Percentiles rank a stretch among this genome's conserved stretches.
Conservation (phyloP, 2,113 vertebrate genomes). For the Donacobius atricapilla region DNA sequence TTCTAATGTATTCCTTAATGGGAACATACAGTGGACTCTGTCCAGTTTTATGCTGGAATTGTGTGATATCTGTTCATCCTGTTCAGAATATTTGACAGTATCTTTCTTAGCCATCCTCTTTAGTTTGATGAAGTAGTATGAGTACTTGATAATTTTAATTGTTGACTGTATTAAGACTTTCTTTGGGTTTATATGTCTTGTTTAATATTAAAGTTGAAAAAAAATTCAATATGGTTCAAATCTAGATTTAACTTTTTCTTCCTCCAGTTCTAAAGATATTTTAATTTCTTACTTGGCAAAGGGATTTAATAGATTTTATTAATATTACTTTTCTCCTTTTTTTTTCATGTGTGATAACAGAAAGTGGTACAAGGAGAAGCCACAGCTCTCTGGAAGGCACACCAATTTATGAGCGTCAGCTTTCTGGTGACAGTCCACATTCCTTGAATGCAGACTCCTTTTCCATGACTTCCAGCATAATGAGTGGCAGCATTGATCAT, state of each 20-base stretch:
- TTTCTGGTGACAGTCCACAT: constrained; percentile 72
- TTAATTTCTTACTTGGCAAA: background rate
- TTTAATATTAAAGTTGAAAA: background rate
- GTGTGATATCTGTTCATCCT: background rate
- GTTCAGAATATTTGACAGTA: background rate
- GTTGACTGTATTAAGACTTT: background rate
- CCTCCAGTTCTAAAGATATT: background rate
- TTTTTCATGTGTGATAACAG: background rate
- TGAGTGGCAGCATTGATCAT: constrained; percentile 75
- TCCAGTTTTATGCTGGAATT: background rate
- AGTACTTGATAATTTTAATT: background rate
- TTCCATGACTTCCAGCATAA: constrained; percentile 73
- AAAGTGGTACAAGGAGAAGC: constrained; percentile 40
- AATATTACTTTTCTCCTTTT: background rate
- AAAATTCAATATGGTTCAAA: background rate
- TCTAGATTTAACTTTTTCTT: background rate
- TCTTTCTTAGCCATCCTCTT: background rate
- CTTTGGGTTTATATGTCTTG: background rate
- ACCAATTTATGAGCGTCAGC: constrained; percentile 65
- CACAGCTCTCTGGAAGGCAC: constrained; percentile 70
- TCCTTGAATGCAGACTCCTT: constrained; percentile 77
- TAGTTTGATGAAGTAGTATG: background rate
- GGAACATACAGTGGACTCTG: background rate
- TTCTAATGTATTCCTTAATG: background rate
- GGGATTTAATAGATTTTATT: background rate